Percentiles rank a stretch among this genome's conserved stretches.
These are phyloP conservation scores for Montifringilla adamsi DNA, from an alignment of 2,113 vertebrate species.

Conservation along the genomic window DNA sequence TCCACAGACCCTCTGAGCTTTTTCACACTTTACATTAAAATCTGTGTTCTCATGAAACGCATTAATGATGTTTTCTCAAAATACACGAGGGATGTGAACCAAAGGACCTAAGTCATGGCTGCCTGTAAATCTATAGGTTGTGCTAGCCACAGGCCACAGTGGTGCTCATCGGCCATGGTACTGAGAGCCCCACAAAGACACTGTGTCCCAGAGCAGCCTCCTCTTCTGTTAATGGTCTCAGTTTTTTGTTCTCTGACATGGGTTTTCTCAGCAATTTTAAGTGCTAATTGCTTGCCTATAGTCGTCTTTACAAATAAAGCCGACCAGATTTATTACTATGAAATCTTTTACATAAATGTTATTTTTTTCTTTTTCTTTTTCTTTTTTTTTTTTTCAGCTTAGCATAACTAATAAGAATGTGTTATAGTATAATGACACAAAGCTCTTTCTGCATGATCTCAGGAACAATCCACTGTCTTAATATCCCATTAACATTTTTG, in stretches of 20 bases:
- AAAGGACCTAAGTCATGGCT: background rate
- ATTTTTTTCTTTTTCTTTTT: background rate
- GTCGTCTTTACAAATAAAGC: background rate
- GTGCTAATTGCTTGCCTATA: background rate
- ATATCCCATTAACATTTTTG: background rate
- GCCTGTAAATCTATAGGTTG: background rate
- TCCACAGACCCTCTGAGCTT: background rate
- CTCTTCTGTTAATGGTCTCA: background rate
- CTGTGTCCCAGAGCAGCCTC: background rate
- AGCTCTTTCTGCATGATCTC: background rate
- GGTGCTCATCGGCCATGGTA: fast-evolving
- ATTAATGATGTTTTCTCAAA: background rate
- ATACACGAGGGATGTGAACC: fast-evolving
- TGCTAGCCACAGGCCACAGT: background rate
- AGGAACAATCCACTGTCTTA: background rate
- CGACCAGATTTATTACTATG: background rate
- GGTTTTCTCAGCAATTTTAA: background rate
- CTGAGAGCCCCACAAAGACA: background rate
- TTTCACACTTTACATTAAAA: background rate
- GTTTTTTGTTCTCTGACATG: background rate
- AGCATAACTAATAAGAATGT: background rate
- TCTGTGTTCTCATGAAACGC: background rate
- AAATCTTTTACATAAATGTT: background rate
- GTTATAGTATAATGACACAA: background rate
- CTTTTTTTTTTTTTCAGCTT: background rate